Percentiles rank a stretch among this genome's conserved stretches.
phyloP scores from a whole-genome alignment of 2,888 invertebrate genomes.

The Eupithecia insigniata region DNA sequence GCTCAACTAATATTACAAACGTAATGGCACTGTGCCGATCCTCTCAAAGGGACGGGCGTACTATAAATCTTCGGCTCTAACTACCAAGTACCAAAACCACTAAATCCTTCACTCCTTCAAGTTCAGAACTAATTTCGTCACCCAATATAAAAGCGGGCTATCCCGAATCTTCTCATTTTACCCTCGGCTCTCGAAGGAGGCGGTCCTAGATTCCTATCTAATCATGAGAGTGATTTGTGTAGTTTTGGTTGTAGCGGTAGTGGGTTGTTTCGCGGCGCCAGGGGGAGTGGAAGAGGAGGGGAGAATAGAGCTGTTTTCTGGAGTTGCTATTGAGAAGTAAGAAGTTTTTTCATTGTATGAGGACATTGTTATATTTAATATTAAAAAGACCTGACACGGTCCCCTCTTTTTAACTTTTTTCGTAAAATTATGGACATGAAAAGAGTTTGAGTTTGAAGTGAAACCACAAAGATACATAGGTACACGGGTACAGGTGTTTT shows the following conservation, averaged over 20 bases:
- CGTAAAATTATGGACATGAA: too few species aligned
- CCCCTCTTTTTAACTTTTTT: too few species aligned
- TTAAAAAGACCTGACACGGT: too few species aligned
- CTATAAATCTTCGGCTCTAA: background rate
- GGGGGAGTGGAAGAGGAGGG: constrained; percentile 65
- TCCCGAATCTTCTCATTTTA: constrained; percentile 67
- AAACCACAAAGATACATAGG: too few species aligned
- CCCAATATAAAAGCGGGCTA: constrained; percentile 61
- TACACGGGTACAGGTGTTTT: too few species aligned
- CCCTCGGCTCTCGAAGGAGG: constrained; percentile 59
- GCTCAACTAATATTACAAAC: too few species aligned
- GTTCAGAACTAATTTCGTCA: constrained; percentile 46
- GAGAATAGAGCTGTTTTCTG: constrained; percentile 72
- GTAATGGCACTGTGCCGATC: background rate
- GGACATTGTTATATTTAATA: too few species aligned
- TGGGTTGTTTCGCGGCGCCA: constrained; percentile 70
- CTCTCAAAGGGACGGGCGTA: background rate
- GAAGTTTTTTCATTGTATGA: too few species aligned
- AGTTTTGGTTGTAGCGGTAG: constrained; percentile 61
- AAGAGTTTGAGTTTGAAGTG: too few species aligned
- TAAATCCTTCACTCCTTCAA: constrained; percentile 59
- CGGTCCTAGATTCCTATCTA: constrained; percentile 48
- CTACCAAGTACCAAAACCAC: background rate
- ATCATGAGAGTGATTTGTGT: constrained; percentile 72
- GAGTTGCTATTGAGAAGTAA: constrained; percentile 77